Evolutionary conservation across 2,888 invertebrate genomes (phyloP), one percentile per base, ranked within the genome.

Genomic region (Heteropelma amictum): DNA sequence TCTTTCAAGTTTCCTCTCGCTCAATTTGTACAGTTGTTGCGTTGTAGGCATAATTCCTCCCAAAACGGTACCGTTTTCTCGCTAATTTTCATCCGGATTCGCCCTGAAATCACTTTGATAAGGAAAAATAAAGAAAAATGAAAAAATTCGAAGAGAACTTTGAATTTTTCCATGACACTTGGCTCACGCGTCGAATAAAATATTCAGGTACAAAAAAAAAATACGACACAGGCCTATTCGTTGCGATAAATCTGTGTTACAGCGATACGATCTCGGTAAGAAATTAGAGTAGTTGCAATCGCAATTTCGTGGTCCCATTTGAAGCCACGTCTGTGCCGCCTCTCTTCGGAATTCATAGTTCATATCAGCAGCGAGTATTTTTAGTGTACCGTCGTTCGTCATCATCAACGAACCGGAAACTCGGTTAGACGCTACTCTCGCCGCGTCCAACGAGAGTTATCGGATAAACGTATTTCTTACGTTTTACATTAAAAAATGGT

Each of bases 381-480:
- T 21, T 8, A 7, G 3, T 40, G 12, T 30, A 49, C n/a, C 23
- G 17, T 53, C 35, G 30, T 54, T 61, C 60, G 23, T 67, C 14
- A 14, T 45, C 17, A 38, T 58, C 26, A 17, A 14, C 45, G 60
- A 42, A 14, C 21, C 42, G 19, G 3, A 14, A 58, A 58, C 10
- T 8, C 47, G 23, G 69, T 84, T 89, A 92, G 73, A 92, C 91
- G 84, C 91, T 91, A 85, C 92, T 92, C 82, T 92, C 92, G 28
- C 90, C 90, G 61, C 90, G 90, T 49, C 89, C 89, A 72, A 91
- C 89, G 72, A 88, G 82, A 69, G 90, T 90, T 69, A 91, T 90
- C 63, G 93, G 93, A 88, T 93, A 93, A 49, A 93, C 91, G 83
- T 92, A 92, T 82, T 92, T 92, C 83, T 93, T 92, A 76, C 93